Evolutionary conservation across 92 coral and sea anemone species (phyloP).

Genomic region (Meandrina meandrites): DNA sequence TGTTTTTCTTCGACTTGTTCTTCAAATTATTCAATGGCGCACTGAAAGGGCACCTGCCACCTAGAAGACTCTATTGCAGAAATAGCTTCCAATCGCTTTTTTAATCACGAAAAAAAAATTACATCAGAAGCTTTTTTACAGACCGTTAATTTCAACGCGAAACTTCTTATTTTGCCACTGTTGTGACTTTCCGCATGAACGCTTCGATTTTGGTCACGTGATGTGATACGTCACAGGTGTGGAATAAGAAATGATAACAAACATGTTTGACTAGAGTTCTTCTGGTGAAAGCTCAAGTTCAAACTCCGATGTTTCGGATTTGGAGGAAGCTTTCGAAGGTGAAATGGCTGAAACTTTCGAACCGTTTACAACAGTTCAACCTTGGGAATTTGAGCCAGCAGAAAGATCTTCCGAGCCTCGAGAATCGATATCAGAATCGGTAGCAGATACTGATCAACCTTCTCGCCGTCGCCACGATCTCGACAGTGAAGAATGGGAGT

Average conservation of each 20-base stretch:
- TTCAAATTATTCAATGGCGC: too few species aligned
- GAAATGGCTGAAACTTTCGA: neutral
- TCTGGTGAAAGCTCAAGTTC: neutral
- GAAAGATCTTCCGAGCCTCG: neutral
- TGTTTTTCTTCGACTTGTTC: too few species aligned
- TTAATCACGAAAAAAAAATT: neutral
- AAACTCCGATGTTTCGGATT: neutral
- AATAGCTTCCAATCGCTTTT: neutral
- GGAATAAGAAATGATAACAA: neutral
- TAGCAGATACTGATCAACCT: too few species aligned
- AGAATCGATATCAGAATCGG: too few species aligned
- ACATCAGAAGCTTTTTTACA: neutral
- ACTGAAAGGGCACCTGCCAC: constrained; percentile 1
- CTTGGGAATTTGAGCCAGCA: neutral
- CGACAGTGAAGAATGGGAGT: constrained; percentile 13
- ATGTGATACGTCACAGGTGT: constrained; percentile 15
- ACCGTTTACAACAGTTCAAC: neutral
- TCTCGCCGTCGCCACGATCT: neutral
- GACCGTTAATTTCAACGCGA: neutral
- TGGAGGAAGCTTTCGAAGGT: neutral
- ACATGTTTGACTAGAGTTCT: neutral
- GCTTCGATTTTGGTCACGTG: too few species aligned
- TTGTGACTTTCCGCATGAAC: neutral
- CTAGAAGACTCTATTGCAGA: neutral
- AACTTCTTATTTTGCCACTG: neutral